A percentile compares a stretch with the other conserved stretches of the same genome.
phyloP scores from a whole-genome alignment of 92 coral and sea anemone genomes.

The Anthopleura xanthogrammica region DNA sequence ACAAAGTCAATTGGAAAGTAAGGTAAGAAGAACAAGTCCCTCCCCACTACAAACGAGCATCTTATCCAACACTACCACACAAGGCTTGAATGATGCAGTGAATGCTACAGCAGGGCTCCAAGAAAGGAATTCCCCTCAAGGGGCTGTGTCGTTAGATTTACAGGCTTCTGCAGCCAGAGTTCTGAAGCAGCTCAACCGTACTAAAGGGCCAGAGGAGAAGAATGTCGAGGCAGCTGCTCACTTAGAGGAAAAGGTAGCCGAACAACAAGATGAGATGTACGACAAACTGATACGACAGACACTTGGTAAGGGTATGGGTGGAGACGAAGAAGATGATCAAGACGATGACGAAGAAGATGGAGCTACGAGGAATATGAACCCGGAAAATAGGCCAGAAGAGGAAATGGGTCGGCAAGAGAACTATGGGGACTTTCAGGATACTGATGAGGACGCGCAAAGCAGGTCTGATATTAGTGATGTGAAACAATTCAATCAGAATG shows the following conservation, averaged over 20 bases:
- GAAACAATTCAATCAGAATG: slow-evolving; percentile 2
- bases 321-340: slow-evolving; percentile 54
- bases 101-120: neutral
- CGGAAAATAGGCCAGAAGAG: slow-evolving; percentile 4
- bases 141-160: neutral
- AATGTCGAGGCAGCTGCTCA: slow-evolving; percentile 80
- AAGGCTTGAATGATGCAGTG: neutral
- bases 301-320: slow-evolving; percentile 35
- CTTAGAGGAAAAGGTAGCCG: slow-evolving; percentile 85
- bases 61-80: neutral
- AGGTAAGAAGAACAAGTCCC: slow-evolving; percentile 17
- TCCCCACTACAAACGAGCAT: neutral
- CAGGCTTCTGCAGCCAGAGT: neutral
- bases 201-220: slow-evolving; percentile 50
- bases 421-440: slow-evolving; percentile 88
- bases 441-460: slow-evolving; percentile 64
- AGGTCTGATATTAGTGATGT: slow-evolving; percentile 21
- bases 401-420: slow-evolving; percentile 47
- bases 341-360: slow-evolving; percentile 52
- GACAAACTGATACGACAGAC: slow-evolving; percentile 60
- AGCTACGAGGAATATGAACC: slow-evolving; percentile 18
- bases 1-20: neutral
- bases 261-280: slow-evolving; percentile 81
- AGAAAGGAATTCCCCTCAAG: neutral
- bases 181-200: slow-evolving; percentile 8